Evolutionary conservation across 1,140 invertebrate species (phyloP).

Genomic region (Triops longicaudatus): DNA sequence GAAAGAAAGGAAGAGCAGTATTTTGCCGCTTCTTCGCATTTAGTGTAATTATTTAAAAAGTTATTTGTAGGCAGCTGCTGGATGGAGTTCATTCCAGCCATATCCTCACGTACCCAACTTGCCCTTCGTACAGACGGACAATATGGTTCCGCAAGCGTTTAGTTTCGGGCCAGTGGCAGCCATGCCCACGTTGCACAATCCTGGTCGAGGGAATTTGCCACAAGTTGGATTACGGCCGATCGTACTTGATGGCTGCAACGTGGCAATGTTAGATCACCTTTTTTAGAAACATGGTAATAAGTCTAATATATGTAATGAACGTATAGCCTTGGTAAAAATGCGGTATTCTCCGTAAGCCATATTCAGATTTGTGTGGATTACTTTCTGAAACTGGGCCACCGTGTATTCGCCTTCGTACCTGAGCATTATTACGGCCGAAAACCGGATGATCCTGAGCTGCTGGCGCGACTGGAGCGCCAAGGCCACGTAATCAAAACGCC

Average conservation of each 20-base stretch:
- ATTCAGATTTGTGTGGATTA: constrained; percentile 35
- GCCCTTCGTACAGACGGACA: background rate
- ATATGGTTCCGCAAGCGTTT: background rate
- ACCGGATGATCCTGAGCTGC: constrained; percentile 23
- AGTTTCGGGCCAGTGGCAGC: background rate
- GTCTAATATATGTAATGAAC: constrained; percentile 23
- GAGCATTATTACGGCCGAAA: background rate
- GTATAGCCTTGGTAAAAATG: constrained; percentile 38
- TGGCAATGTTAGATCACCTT: constrained; percentile 40
- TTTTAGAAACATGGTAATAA: background rate
- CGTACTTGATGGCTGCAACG: constrained; percentile 42
- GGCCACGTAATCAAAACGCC: constrained; percentile 30
- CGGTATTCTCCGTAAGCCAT: constrained; percentile 37
- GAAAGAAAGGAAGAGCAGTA: constrained; percentile 6
- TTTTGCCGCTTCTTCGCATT: background rate
- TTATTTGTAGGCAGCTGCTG: no score
- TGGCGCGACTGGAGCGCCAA: background rate
- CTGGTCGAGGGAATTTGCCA: background rate
- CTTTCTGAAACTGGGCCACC: constrained; percentile 29
- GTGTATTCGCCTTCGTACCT: constrained; percentile 27
- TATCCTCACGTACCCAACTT: background rate
- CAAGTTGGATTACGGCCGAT: constrained; percentile 30
- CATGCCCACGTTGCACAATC: background rate
- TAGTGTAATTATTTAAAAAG: background rate
- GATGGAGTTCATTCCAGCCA: no score